phyloP scores from a whole-genome alignment of 2,888 invertebrate genomes.

The Bruchidius siliquastri region DNA sequence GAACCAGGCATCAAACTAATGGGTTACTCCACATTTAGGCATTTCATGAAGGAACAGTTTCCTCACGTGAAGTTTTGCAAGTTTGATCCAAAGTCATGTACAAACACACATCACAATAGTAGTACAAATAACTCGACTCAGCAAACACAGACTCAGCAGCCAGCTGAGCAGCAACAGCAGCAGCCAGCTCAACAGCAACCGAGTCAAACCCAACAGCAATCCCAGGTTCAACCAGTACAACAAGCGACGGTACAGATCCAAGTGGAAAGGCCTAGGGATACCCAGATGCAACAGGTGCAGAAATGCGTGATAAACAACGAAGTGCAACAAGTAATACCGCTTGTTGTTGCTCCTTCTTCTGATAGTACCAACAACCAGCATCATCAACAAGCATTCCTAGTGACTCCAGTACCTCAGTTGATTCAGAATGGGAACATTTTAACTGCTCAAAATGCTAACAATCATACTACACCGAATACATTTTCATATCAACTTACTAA shows the following conservation, averaged over 20 bases:
- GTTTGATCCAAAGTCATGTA: slow-evolving; percentile 55
- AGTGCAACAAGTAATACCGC: slow-evolving; percentile 59
- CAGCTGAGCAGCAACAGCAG: slow-evolving; percentile 48
- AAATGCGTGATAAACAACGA: slow-evolving; percentile 57
- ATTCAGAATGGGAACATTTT: slow-evolving; percentile 49
- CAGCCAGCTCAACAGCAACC: slow-evolving; percentile 42
- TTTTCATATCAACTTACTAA: slow-evolving; percentile 47
- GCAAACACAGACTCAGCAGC: slow-evolving; percentile 44
- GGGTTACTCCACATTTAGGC: slow-evolving; percentile 76
- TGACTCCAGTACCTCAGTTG: slow-evolving; percentile 62
- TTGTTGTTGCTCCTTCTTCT: slow-evolving; percentile 54
- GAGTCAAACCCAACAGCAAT: slow-evolving; percentile 40
- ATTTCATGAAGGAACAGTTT: slow-evolving; percentile 78
- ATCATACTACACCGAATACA: slow-evolving; percentile 41
- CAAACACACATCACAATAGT: slow-evolving; percentile 41
- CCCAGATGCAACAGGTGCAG: slow-evolving; percentile 44
- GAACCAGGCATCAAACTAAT: slow-evolving; percentile 69
- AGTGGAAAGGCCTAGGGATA: slow-evolving; percentile 49
- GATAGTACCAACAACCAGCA: slow-evolving; percentile 43
- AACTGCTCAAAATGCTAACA: slow-evolving; percentile 39
- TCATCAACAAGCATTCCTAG: slow-evolving; percentile 61
- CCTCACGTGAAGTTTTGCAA: slow-evolving; percentile 68
- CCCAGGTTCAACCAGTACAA: slow-evolving; percentile 44
- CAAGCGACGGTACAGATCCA: slow-evolving; percentile 33
- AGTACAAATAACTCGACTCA: slow-evolving; percentile 29